These are phyloP conservation scores for Saccopteryx leptura DNA, from an alignment of 2,113 vertebrate species.

Conservation along the genomic window DNA sequence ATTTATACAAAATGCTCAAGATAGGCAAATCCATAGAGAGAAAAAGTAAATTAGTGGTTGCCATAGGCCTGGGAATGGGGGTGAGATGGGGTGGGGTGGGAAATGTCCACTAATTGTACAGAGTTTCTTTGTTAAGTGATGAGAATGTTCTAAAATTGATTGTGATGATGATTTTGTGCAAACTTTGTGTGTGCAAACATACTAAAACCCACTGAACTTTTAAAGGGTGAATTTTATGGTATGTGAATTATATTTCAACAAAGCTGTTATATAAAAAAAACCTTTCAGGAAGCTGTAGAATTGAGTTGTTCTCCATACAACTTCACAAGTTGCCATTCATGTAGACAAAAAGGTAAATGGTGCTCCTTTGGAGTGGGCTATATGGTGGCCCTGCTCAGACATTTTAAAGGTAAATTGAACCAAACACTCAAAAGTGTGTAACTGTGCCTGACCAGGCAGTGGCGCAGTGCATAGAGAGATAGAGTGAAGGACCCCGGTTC, in stretches of 20 bases:
- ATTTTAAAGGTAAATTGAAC: not conserved
- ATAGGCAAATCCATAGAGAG: not conserved
- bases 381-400: not conserved
- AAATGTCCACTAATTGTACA: not conserved
- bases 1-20: not conserved
- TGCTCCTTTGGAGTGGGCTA: too few relatives aligned
- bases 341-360: not conserved
- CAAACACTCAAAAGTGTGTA: not conserved
- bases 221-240: not conserved
- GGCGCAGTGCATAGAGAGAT: too few relatives aligned
- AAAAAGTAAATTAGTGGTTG: not conserved
- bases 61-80: not conserved
- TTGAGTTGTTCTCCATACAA: not conserved
- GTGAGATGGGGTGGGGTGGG: not conserved
- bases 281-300: not conserved
- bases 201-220: not conserved
- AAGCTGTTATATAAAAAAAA: not conserved
- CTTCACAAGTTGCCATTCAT: not conserved
- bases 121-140: not conserved
- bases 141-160: conserved; percentile 19
- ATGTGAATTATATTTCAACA: not conserved
- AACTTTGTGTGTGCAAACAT: not conserved
- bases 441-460: not conserved
- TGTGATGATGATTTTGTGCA: not conserved
- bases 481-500: too few relatives aligned